These are phyloP conservation scores for Chionis minor DNA, from an alignment of 2,113 vertebrate genomes.

Conservation along the genomic window DNA sequence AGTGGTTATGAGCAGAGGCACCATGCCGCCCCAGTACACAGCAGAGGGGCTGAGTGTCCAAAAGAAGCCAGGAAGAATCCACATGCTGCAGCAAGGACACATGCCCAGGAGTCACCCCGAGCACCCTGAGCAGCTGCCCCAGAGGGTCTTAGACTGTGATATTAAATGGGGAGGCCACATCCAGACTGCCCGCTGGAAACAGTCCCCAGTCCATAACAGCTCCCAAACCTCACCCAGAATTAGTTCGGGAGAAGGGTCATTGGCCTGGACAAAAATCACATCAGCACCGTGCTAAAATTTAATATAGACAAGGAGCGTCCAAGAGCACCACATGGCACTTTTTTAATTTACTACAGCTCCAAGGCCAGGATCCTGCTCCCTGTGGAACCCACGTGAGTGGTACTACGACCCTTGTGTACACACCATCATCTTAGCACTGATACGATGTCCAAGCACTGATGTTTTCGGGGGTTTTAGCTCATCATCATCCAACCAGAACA, in stretches of 20 bases:
- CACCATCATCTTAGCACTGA: background rate
- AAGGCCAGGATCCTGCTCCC: background rate
- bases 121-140: background rate
- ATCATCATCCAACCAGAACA: background rate
- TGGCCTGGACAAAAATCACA: background rate
- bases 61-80: background rate
- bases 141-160: fast-evolving
- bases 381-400: background rate
- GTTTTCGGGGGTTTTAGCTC: background rate
- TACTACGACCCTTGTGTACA: background rate
- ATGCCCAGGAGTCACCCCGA: fast-evolving
- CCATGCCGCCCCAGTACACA: background rate
- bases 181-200: background rate
- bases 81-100: background rate
- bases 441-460: background rate
- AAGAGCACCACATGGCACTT: background rate
- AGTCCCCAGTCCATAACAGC: background rate
- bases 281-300: background rate
- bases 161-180: background rate
- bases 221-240: background rate
- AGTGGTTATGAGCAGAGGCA: background rate
- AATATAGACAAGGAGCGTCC: too few relatives aligned
- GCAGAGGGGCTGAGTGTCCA: background rate
- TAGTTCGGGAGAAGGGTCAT: background rate
- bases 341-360: background rate